Evolutionary conservation across 2,888 invertebrate genomes (phyloP).

Genomic region (Aporophyla lueneburgensis): DNA sequence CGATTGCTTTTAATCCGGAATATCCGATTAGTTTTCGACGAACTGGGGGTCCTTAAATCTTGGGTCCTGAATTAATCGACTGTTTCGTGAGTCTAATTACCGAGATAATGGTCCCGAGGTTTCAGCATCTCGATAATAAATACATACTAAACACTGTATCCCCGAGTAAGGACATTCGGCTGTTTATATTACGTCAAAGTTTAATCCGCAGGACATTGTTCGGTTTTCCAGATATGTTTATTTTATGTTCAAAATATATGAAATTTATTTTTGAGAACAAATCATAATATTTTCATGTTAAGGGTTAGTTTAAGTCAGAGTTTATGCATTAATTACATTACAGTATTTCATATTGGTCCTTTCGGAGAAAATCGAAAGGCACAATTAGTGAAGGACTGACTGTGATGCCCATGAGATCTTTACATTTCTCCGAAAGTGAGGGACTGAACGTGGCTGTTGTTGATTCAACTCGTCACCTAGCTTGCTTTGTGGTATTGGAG

Average conservation of each 20-base stretch:
- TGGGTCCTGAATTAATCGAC: slow-evolving; percentile 70
- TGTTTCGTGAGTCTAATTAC: slow-evolving; percentile 68
- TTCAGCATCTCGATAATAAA: slow-evolving; percentile 63
- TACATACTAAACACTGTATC: slow-evolving; percentile 54
- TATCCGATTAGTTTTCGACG: slow-evolving; percentile 71
- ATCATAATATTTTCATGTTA: slow-evolving; percentile 26
- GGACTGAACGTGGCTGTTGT: neutral
- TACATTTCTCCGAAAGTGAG: neutral
- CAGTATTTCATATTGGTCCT: neutral
- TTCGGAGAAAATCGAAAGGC: neutral
- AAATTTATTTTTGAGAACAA: slow-evolving; percentile 14
- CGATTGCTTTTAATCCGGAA: slow-evolving; percentile 67
- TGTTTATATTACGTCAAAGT: slow-evolving; percentile 51
- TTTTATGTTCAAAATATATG: slow-evolving; percentile 34
- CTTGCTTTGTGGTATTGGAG: too few relatives aligned
- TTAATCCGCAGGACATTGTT: slow-evolving; percentile 32
- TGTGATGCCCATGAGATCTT: neutral
- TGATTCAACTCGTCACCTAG: neutral
- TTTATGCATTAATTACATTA: slow-evolving; percentile 21
- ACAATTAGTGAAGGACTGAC: neutral
- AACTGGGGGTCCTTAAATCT: slow-evolving; percentile 67
- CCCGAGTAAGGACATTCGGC: slow-evolving; percentile 25
- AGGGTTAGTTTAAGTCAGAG: slow-evolving; percentile 18
- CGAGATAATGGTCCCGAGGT: slow-evolving; percentile 61
- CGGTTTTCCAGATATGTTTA: slow-evolving; percentile 21